Evolutionary conservation across 2,797 vertebrate genomes (phyloP).

Genomic region (Ptychobarbus kaznakovi): DNA sequence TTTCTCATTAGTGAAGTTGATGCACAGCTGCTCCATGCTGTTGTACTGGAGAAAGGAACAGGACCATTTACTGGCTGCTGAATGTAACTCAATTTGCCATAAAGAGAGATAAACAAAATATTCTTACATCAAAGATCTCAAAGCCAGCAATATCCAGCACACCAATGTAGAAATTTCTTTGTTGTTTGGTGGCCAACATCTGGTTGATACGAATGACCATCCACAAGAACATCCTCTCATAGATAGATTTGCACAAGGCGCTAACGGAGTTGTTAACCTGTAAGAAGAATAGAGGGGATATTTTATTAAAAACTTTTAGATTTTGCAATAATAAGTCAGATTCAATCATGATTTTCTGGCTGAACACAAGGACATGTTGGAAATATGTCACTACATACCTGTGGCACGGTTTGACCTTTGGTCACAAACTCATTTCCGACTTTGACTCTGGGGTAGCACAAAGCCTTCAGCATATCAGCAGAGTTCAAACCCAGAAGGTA

Average conservation of each 20-base stretch:
- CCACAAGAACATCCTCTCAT: constrained; percentile 94
- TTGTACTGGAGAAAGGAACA: constrained; percentile 62
- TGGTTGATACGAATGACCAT: constrained; percentile 94
- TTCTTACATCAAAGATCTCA: constrained; percentile 90
- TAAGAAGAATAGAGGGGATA: neutral
- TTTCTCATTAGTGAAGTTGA: constrained; percentile 88
- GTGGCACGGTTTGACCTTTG: constrained; percentile 89
- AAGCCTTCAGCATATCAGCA: constrained; percentile 86
- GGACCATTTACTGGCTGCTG: neutral
- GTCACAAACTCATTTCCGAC: constrained; percentile 88
- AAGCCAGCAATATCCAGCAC: constrained; percentile 94
- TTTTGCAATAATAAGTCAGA: neutral
- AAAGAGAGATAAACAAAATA: neutral
- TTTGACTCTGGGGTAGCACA: constrained; percentile 89
- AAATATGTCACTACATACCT: constrained; percentile 72
- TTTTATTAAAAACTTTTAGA: too few species aligned
- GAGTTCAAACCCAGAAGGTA: constrained; percentile 91
- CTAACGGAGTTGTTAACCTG: constrained; percentile 87
- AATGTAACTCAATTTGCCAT: neutral
- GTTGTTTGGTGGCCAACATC: constrained; percentile 90
- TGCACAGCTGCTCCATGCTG: constrained; percentile 85
- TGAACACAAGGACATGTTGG: neutral
- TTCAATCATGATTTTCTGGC: neutral
- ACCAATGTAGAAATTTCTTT: constrained; percentile 88
- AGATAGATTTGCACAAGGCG: constrained; percentile 86